phyloP scores from a whole-genome alignment of 2,888 invertebrate genomes.

The Cataglyphis altisquamis region DNA sequence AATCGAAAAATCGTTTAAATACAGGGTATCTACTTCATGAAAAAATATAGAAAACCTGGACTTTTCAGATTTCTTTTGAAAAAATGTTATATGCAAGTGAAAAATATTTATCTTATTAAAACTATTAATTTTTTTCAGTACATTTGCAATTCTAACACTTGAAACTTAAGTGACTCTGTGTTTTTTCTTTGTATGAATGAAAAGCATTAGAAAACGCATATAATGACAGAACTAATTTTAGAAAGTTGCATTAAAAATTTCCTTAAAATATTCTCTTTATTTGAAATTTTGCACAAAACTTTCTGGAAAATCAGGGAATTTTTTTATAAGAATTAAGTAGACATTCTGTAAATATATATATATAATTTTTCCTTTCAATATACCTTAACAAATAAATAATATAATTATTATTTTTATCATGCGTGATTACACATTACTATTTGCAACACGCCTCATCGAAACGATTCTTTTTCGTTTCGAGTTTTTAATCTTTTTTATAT shows the following conservation, averaged over 20 bases:
- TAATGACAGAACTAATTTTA: too few species aligned
- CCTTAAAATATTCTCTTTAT: too few species aligned
- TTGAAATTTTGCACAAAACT: too few species aligned
- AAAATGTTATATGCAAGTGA: too few species aligned
- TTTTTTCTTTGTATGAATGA: too few species aligned
- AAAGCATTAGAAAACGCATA: too few species aligned
- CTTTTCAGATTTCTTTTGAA: not conserved
- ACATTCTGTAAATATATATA: not conserved
- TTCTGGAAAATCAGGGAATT: too few species aligned
- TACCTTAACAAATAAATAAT: not conserved
- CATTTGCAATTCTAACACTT: not conserved
- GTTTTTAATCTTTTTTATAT: not conserved
- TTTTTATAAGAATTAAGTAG: too few species aligned
- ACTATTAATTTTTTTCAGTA: not conserved
- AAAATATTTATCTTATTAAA: not conserved
- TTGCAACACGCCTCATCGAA: not conserved
- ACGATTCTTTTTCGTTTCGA: not conserved
- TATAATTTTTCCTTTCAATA: not conserved
- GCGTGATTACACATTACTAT: not conserved
- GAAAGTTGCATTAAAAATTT: too few species aligned
- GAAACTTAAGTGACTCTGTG: not conserved
- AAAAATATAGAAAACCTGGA: not conserved
- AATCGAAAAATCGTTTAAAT: constrained; percentile 21
- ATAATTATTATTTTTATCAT: not conserved
- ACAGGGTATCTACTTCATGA: not conserved